phyloP scores from a whole-genome alignment of 2,888 invertebrate species.

The Drosophila setosimentum region DNA sequence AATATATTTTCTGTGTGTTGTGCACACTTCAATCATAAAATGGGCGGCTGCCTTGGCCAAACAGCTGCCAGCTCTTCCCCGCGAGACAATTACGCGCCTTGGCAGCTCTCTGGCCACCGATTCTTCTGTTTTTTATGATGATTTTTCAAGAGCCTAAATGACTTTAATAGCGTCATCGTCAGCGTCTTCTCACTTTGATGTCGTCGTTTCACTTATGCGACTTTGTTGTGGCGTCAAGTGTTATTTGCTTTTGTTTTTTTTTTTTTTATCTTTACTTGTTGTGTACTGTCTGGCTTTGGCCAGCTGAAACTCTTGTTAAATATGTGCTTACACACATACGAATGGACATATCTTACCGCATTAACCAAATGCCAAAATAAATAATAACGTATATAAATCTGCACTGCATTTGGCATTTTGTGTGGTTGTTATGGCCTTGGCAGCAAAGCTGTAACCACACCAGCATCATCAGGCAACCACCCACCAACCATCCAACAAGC shows the following conservation, averaged over 20 bases:
- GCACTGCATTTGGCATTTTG: slow-evolving; percentile 59
- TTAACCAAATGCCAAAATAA: slow-evolving; percentile 41
- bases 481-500: background rate
- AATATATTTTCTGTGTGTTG: slow-evolving; percentile 34
- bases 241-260: slow-evolving; percentile 31
- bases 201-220: slow-evolving; percentile 45
- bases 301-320: slow-evolving; percentile 21
- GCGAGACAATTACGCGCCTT: slow-evolving; percentile 77
- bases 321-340: slow-evolving; percentile 31
- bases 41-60: slow-evolving; percentile 16
- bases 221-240: slow-evolving; percentile 78
- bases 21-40: slow-evolving; percentile 79
- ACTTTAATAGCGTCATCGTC: slow-evolving; percentile 71
- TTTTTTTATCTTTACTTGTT: slow-evolving; percentile 14
- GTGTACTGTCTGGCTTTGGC: slow-evolving; percentile 21
- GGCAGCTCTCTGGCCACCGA: slow-evolving; percentile 51
- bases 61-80: slow-evolving; percentile 59
- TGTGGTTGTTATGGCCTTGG: slow-evolving; percentile 42
- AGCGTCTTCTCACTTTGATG: slow-evolving; percentile 63
- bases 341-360: slow-evolving; percentile 38
- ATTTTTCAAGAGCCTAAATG: slow-evolving; percentile 76
- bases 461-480: slow-evolving; percentile 1
- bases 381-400: no score
- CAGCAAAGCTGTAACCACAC: slow-evolving; percentile 10
- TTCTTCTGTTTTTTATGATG: slow-evolving; percentile 67